Conservation (phyloP, 2,797 vertebrate genomes). For the Mormyrops attenuatus region DNA sequence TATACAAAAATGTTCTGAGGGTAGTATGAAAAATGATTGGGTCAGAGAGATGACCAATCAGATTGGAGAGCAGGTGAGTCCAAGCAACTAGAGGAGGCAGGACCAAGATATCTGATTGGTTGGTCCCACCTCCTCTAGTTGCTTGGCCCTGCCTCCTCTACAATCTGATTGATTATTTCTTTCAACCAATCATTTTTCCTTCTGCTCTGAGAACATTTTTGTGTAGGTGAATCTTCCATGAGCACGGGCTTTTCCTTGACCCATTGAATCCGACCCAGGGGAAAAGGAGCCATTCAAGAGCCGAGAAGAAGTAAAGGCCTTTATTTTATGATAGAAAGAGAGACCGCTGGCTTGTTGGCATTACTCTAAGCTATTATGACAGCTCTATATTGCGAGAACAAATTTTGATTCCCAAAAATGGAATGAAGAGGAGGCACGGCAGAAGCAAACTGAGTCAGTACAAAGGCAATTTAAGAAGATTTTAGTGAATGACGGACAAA, state of each 20-base stretch:
- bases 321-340: neutral
- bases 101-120: too few species aligned
- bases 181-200: neutral
- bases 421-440: neutral
- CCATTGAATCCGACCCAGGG: neutral
- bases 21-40: neutral
- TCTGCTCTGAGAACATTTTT: neutral
- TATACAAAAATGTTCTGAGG: neutral
- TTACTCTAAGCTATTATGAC: neutral
- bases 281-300: neutral
- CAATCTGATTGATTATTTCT: neutral
- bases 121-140: too few species aligned
- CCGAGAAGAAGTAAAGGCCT: neutral
- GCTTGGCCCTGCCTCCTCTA: too few species aligned
- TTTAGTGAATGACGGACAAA: neutral
- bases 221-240: neutral
- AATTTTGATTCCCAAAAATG: neutral
- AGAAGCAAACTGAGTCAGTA: neutral
- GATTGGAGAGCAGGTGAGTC: neutral
- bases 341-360: neutral
- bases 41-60: neutral
- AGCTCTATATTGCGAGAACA: neutral
- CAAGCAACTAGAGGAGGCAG: neutral
- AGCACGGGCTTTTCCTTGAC: neutral
- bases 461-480: neutral